Evolutionary conservation across 1,140 invertebrate genomes (phyloP), one percentile per base, ranked within the genome.

Genomic region (Ips nitidus): DNA sequence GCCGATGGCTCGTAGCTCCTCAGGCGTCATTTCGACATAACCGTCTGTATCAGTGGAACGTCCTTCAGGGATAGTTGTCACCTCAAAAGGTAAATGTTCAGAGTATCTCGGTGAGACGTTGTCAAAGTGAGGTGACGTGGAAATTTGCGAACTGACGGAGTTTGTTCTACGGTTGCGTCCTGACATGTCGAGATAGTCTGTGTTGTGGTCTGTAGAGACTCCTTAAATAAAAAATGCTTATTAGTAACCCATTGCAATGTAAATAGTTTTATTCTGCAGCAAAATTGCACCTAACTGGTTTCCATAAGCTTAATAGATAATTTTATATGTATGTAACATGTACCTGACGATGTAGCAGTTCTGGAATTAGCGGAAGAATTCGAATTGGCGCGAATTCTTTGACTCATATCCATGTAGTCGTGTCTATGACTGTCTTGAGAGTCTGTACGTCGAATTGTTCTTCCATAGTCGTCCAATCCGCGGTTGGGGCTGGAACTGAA

Each of bases 11-110:
- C 40, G 5, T 37, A 41, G 22, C 6, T 71, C 73, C 1, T 74
- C 75, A 2, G 74, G 84, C 0, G 83, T 81, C 87, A 88, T 89
- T 68, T 88, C 86, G 1, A 89, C 84, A 72, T 89, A 88, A 55
- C 6, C 8, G 37, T 55, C 6, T 36, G n/a, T 55, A 22, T 55
- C 52, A 50, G n/a, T 55, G n/a, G 52, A 55, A 6, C 37, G 52
- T 5, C 52, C 8, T n/a, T 37, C 52, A 37, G 8, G 52, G 37
- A 2, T 55, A 47, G n/a, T 47, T 47, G 45, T 4, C 2, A 6
- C 52, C 2, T 37, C 52, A 37, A 55, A 55, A 37, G 52, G 52
- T 6, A 55, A 22, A 5, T 55, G 52, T 22, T 55, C 52, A 5
- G 52, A 55, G 37, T 36, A 6, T 37, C 40, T 59, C 8, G 39